These are phyloP conservation scores for Thalassophryne amazonica DNA, from an alignment of 2,797 vertebrate species.

Conservation along the genomic window DNA sequence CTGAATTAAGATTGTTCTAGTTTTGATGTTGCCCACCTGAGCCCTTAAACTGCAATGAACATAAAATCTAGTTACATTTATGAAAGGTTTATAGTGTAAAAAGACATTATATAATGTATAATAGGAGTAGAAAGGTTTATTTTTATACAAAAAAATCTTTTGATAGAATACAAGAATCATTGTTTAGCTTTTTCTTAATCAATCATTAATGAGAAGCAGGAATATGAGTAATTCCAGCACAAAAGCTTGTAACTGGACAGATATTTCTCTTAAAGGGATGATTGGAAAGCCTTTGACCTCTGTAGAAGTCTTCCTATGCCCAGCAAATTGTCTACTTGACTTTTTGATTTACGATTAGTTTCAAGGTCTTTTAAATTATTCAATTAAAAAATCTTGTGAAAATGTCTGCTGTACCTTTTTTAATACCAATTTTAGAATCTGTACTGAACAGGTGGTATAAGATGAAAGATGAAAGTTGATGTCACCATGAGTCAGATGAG, in stretches of 20 bases:
- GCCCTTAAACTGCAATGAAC: slow-evolving; percentile 43
- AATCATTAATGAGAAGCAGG: slow-evolving; percentile 40
- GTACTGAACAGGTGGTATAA: slow-evolving; percentile 16
- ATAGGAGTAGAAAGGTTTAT: slow-evolving; percentile 60
- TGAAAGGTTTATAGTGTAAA: slow-evolving; percentile 43
- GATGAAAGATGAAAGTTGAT: slow-evolving; percentile 31
- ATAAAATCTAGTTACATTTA: slow-evolving; percentile 19
- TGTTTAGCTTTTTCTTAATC: slow-evolving; percentile 64
- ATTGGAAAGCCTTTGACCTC: slow-evolving; percentile 79
- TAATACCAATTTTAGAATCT: too few relatives aligned
- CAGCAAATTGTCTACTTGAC: slow-evolving; percentile 66
- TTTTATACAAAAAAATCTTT: slow-evolving; percentile 77
- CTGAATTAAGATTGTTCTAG: slow-evolving; percentile 44
- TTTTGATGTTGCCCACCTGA: slow-evolving; percentile 51
- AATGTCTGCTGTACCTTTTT: too few relatives aligned
- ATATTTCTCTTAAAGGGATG: slow-evolving; percentile 81
- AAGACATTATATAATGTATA: slow-evolving; percentile 32
- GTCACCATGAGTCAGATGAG: slow-evolving; percentile 48
- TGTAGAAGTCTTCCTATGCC: slow-evolving; percentile 84
- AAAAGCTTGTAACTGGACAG: slow-evolving; percentile 51
- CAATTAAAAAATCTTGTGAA: slow-evolving; percentile 69
- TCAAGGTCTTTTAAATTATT: slow-evolving; percentile 81
- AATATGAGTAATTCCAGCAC: slow-evolving; percentile 55
- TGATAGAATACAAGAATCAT: slow-evolving; percentile 64
- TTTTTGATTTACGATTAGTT: slow-evolving; percentile 72